phyloP scores from a whole-genome alignment of 2,797 vertebrate genomes.

The Diplodus sargus region DNA sequence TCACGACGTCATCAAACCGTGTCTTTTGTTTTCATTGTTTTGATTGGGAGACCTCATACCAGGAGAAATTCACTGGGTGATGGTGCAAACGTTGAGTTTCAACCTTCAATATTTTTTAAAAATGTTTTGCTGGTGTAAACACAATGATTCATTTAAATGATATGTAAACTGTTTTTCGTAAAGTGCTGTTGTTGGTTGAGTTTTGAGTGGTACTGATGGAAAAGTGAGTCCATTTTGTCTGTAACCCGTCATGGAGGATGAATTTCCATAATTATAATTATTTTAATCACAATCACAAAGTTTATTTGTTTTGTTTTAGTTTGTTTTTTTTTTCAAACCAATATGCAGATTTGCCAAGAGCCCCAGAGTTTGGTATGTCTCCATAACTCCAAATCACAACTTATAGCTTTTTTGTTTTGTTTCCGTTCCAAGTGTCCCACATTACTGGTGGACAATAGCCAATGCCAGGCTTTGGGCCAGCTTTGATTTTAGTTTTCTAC shows the following conservation, averaged over 20 bases:
- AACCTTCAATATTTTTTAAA: background rate
- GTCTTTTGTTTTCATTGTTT: too few relatives aligned
- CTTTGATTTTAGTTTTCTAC: slow-evolving; percentile 45
- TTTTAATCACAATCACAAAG: slow-evolving; percentile 17
- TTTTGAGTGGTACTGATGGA: background rate
- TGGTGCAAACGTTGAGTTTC: background rate
- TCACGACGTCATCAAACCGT: too few relatives aligned
- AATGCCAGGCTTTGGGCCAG: slow-evolving; percentile 62
- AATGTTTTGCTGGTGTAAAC: background rate
- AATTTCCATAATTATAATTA: slow-evolving; percentile 27
- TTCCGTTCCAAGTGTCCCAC: slow-evolving; percentile 70
- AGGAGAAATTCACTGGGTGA: background rate
- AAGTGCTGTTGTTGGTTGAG: background rate
- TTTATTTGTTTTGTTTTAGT: slow-evolving; percentile 9
- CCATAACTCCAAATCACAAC: slow-evolving; percentile 71
- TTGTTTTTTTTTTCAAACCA: slow-evolving; percentile 21
- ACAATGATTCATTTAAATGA: background rate
- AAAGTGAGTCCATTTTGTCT: background rate
- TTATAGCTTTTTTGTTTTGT: slow-evolving; percentile 50
- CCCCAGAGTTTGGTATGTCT: slow-evolving; percentile 60
- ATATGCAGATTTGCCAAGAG: slow-evolving; percentile 52
- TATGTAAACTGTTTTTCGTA: background rate
- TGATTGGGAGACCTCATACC: too few relatives aligned
- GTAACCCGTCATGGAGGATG: slow-evolving; percentile 7
- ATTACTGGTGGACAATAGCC: slow-evolving; percentile 71